phyloP scores from a whole-genome alignment of 2,113 vertebrate genomes.

The Salvelinus alpinus region DNA sequence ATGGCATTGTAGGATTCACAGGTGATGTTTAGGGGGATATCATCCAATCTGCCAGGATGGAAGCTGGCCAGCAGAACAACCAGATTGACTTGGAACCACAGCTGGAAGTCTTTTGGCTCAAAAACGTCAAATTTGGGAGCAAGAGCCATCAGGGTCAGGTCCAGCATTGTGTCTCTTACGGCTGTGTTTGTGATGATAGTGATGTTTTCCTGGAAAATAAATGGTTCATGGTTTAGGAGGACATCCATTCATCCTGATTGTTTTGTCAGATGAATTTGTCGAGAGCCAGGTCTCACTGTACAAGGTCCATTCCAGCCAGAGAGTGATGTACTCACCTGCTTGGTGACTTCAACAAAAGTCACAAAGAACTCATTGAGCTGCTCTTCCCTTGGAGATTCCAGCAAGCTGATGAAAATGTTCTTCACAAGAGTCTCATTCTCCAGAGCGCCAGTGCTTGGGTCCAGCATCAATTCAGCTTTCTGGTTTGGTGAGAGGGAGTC shows the following conservation, averaged over 20 bases:
- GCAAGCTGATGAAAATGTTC: conserved; percentile 22
- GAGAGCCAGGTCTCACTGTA: neutral
- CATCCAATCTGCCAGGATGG: conserved; percentile 11
- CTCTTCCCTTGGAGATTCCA: conserved; percentile 8
- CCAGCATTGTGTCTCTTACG: conserved; percentile 27
- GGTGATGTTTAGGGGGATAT: conserved; percentile 30
- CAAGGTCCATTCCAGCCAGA: neutral
- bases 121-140: conserved; percentile 11
- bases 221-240: neutral
- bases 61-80: conserved; percentile 21
- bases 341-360: conserved; percentile 4
- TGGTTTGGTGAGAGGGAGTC: too few relatives aligned
- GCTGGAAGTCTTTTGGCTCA: neutral
- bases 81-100: conserved; percentile 30
- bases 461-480: too few relatives aligned
- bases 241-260: neutral
- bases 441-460: too few relatives aligned
- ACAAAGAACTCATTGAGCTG: conserved; percentile 29
- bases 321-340: conserved; percentile 12
- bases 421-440: conserved; percentile 19
- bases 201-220: conserved; percentile 27
- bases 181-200: conserved; percentile 15
- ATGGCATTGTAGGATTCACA: conserved; percentile 25
- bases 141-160: conserved; percentile 31
- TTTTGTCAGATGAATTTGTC: neutral